Evolutionary conservation across 2,888 invertebrate genomes (phyloP).

Genomic region (Drosophila helvetica): DNA sequence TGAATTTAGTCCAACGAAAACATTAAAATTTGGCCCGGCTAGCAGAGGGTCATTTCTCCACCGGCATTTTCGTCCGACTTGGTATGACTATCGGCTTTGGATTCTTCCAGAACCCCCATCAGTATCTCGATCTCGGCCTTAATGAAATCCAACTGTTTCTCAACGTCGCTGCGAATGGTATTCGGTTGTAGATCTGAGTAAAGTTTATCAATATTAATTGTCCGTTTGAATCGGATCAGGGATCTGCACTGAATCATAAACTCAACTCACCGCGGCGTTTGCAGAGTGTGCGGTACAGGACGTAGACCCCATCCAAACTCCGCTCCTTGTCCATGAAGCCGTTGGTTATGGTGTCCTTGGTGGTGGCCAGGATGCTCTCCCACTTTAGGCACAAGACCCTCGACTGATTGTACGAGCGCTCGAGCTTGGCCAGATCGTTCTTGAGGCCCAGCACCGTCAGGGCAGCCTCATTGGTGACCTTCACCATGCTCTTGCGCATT

Average conservation of each 20-base stretch:
- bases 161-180: slow-evolving; percentile 54
- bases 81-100: not conserved
- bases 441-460: slow-evolving; percentile 81
- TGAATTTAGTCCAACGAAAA: not conserved
- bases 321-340: slow-evolving; percentile 73
- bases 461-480: slow-evolving; percentile 81
- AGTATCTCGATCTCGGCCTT: slow-evolving; percentile 80
- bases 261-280: slow-evolving; percentile 64
- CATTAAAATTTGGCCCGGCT: not conserved
- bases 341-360: slow-evolving; percentile 73
- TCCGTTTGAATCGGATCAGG: not conserved
- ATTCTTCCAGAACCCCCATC: slow-evolving; percentile 62
- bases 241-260: not conserved
- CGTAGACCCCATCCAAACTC: slow-evolving; percentile 74
- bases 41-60: slow-evolving; percentile 13
- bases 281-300: slow-evolving; percentile 76
- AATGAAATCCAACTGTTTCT: slow-evolving; percentile 78
- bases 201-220: not conserved
- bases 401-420: slow-evolving; percentile 78
- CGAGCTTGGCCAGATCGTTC: slow-evolving; percentile 80
- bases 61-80: not conserved
- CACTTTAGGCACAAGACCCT: slow-evolving; percentile 76
- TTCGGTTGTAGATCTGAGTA: slow-evolving; percentile 13
- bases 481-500: slow-evolving; percentile 81
- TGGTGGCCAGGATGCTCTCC: slow-evolving; percentile 79